Conservation (phyloP, 2,888 invertebrate species). For the Caradrina clavipalpis region DNA sequence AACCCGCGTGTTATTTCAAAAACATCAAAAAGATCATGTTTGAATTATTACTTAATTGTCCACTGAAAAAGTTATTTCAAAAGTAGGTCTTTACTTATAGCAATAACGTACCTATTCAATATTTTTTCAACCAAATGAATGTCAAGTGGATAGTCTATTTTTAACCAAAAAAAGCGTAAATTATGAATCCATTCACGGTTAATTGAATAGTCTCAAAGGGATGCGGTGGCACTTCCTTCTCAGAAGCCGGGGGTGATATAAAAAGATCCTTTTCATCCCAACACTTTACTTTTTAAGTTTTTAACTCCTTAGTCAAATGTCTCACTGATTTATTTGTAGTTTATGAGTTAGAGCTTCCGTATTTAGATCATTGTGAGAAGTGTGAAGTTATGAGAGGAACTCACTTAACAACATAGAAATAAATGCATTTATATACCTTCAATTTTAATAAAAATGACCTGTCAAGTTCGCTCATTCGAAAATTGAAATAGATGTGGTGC, state of each 20-base stretch:
- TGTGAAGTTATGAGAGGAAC: constrained; percentile 2
- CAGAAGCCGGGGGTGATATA: constrained; percentile 69
- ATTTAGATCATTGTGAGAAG: constrained; percentile 16
- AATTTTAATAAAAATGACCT: background rate
- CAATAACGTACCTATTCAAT: background rate
- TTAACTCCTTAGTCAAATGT: constrained; percentile 59
- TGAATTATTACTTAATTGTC: no score
- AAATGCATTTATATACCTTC: background rate
- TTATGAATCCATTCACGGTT: constrained; percentile 60
- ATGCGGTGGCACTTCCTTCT: constrained; percentile 77
- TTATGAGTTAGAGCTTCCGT: constrained; percentile 61
- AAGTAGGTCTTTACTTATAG: no score
- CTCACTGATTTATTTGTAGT: constrained; percentile 59
- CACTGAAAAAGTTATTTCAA: background rate
- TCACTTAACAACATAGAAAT: background rate
- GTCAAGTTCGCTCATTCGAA: background rate
- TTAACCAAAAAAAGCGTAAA: constrained; percentile 38
- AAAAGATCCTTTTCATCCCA: constrained; percentile 63
- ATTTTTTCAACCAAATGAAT: constrained; percentile 12
- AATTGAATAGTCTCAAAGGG: constrained; percentile 62
- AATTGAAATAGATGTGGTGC: no score
- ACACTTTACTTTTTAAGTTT: constrained; percentile 52
- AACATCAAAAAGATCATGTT: no score
- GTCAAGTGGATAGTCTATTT: constrained; percentile 41
- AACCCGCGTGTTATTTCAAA: no score